Conservation (phyloP, 2,797 vertebrate species). For the Salmo trutta region DNA sequence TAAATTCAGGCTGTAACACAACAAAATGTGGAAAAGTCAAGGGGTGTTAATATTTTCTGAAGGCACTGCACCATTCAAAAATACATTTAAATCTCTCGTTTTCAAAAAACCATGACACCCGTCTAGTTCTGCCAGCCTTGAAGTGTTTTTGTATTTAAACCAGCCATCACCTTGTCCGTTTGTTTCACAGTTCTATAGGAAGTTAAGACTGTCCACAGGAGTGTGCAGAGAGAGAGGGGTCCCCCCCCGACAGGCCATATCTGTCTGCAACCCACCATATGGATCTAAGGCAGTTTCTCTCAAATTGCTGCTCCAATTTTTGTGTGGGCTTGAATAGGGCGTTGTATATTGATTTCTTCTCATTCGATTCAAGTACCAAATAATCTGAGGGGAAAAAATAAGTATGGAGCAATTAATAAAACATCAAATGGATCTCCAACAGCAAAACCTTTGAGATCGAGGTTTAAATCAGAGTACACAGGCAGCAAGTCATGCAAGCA, state of each 20-base stretch:
- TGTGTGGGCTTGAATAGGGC: slow-evolving; percentile 45
- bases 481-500: not conserved
- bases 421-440: not conserved
- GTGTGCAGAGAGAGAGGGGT: slow-evolving; percentile 52
- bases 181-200: slow-evolving; percentile 66
- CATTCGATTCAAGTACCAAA: slow-evolving; percentile 68
- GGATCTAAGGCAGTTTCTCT: slow-evolving; percentile 63
- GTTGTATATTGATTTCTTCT: slow-evolving; percentile 49
- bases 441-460: not conserved
- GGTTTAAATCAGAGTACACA: not conserved
- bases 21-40: too few relatives aligned
- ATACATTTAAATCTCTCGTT: slow-evolving; percentile 72
- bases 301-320: slow-evolving; percentile 61
- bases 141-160: slow-evolving; percentile 54
- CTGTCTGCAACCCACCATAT: slow-evolving; percentile 58
- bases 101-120: slow-evolving; percentile 30
- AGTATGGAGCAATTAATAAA: slow-evolving; percentile 1
- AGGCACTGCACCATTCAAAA: slow-evolving; percentile 45
- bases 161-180: slow-evolving; percentile 59
- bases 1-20: too few relatives aligned
- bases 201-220: slow-evolving; percentile 68
- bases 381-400: slow-evolving; percentile 46
- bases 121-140: slow-evolving; percentile 35
- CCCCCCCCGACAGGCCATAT: slow-evolving; percentile 48
- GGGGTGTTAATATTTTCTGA: too few relatives aligned